Base-by-base conservation (phyloP, 2,797 vertebrate genomes). In the Leptoclinus maculatus region DNA sequence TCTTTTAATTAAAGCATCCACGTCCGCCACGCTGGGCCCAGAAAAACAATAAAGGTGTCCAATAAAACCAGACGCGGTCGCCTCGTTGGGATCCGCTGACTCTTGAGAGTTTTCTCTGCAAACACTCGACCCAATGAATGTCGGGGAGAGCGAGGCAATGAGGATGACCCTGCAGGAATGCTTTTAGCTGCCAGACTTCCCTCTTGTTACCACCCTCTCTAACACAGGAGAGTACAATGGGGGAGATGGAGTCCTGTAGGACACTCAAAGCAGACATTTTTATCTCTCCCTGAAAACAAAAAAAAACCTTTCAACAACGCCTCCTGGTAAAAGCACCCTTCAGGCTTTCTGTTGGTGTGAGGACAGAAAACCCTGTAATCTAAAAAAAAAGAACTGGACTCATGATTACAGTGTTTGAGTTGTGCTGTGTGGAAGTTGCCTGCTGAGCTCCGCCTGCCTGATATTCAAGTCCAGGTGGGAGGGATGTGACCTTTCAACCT, bases 1-100 rank as follows among this genome's bases (percentile, higher is more conserved):
- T 56, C 59, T 79, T 88, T 90, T 82, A 86, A 91, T 89, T 72
- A 85, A 84, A 89, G 64, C 74, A 58, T 71, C 71, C 38, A 17
- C 1, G 47, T 56, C 43, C 4, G 2, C 71, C 71, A 62, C 43
- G 8, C 57, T 1, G 17, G 59, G 45, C 57, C 53, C 47, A 32
- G 7, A 57, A 27, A 76, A 68, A 89, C 71, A 79, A 86, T 84
- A 86, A 89, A 78, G 25, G 59, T 66, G 78, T 86, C 84, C 71
- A 88, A 80, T 87, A 88, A 88, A 83, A 78, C 82, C 53, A 64
- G 76, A 17, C 3, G 2, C 17, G 36, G 23, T 19, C 6, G 23
- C 32, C 32, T 36, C 1, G 4, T 0, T n/a, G 43, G 34, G 59
- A 69, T 82, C 62, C n/a, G 49, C 59, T 8, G 64, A 78, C 53